A percentile compares a stretch with the other conserved stretches of the same genome.
phyloP scores from a whole-genome alignment of 2,113 vertebrate genomes.

The Taxidea taxus region DNA sequence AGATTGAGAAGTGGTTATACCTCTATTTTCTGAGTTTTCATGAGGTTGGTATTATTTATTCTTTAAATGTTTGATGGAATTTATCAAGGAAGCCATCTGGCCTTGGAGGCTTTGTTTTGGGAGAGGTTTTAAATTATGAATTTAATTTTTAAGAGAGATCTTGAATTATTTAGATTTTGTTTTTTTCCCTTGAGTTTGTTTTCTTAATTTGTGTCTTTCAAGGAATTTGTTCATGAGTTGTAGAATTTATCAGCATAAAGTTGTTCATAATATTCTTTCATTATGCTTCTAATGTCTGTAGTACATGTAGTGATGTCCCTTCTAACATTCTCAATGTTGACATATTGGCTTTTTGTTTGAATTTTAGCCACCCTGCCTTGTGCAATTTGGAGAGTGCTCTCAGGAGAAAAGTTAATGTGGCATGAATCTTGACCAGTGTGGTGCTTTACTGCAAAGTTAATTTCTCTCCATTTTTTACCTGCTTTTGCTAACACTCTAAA shows the following conservation, averaged over 20 bases:
- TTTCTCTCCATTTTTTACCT: no score
- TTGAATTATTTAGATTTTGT: no score
- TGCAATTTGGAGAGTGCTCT: no score
- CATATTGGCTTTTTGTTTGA: no score
- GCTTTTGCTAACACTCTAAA: no score
- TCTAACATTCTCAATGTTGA: no score
- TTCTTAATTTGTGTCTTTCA: not conserved
- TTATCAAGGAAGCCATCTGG: not conserved
- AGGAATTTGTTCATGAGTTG: not conserved
- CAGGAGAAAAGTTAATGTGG: no score
- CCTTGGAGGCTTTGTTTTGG: not conserved
- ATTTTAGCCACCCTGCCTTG: no score
- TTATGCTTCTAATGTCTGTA: not conserved
- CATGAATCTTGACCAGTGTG: no score
- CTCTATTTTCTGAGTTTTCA: not conserved
- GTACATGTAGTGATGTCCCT: no score
- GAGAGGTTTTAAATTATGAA: not conserved
- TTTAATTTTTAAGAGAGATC: not conserved
- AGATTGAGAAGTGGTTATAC: not conserved
- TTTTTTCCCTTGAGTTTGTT: not conserved
- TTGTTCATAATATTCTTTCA: not conserved
- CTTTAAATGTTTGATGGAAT: not conserved
- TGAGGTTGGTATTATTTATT: not conserved
- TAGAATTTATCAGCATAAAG: not conserved
- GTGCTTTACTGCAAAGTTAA: no score